These are phyloP conservation scores for Hoplostethus atlanticus DNA, from an alignment of 2,797 vertebrate species.

Conservation along the genomic window DNA sequence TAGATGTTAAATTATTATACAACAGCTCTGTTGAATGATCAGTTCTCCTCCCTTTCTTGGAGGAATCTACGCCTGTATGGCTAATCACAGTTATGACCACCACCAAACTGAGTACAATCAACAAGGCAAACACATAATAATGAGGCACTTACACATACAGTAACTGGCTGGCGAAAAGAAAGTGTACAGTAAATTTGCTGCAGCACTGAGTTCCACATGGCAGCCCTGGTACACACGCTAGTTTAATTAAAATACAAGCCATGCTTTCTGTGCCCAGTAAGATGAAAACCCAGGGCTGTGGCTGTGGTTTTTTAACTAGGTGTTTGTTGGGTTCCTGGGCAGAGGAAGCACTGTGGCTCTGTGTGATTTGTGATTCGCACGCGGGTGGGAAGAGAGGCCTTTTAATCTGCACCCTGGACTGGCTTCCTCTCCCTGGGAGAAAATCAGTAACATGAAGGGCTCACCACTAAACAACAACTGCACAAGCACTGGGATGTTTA, in stretches of 20 bases:
- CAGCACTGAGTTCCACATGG: constrained; percentile 50
- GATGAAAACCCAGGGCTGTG: constrained; percentile 64
- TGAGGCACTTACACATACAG: constrained; percentile 1
- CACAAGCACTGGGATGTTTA: constrained; percentile 63
- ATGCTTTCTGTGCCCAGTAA: constrained; percentile 50
- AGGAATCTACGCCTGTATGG: not conserved
- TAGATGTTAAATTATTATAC: constrained; percentile 23
- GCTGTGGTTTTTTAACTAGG: constrained; percentile 70
- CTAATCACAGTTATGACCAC: constrained; percentile 11
- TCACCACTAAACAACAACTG: constrained; percentile 62
- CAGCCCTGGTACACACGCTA: constrained; percentile 30
- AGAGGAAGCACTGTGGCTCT: constrained; percentile 63
- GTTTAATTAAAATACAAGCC: constrained; percentile 64
- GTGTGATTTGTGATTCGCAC: constrained; percentile 75
- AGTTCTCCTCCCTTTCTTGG: not conserved
- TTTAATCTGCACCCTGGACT: constrained; percentile 74
- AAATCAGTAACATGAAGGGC: constrained; percentile 72
- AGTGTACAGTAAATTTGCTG: not conserved
- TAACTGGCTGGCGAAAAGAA: constrained; percentile 12
- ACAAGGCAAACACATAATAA: not conserved
- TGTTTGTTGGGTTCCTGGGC: constrained; percentile 72
- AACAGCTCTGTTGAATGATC: constrained; percentile 18
- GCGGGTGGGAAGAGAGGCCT: constrained; percentile 63
- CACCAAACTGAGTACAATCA: not conserved
- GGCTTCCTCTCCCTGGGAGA: constrained; percentile 55